Conservation (phyloP, 1,140 invertebrate genomes). For the Hyphantria cunea region DNA sequence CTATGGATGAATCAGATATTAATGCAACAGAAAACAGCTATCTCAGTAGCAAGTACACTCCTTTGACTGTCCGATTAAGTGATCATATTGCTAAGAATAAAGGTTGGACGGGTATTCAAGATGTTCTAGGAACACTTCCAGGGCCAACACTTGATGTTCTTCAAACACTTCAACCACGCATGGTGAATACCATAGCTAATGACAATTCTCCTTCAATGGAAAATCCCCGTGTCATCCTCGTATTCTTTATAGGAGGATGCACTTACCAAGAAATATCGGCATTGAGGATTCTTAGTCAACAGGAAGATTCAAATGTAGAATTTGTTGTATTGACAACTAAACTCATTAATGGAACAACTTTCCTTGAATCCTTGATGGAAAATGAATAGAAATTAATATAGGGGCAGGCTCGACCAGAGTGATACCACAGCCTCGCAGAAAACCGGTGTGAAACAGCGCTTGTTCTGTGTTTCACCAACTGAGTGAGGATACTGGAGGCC, state of each 20-base stretch:
- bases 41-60: constrained; percentile 96
- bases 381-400: constrained; percentile 29
- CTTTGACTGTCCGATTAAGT: constrained; percentile 93
- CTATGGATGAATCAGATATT: constrained; percentile 93
- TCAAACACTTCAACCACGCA: constrained; percentile 79
- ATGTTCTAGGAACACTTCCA: constrained; percentile 84
- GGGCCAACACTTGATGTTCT: constrained; percentile 84
- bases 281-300: constrained; percentile 93
- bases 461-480: too few species aligned
- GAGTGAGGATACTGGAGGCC: too few species aligned
- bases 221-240: constrained; percentile 90
- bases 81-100: constrained; percentile 92
- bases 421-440: too few species aligned
- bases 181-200: constrained; percentile 83
- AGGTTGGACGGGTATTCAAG: constrained; percentile 88
- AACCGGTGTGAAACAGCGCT: too few species aligned
- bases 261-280: constrained; percentile 98
- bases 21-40: constrained; percentile 95
- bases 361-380: constrained; percentile 90
- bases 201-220: constrained; percentile 86
- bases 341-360: constrained; percentile 94
- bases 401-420: too few species aligned
- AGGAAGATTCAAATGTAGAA: constrained; percentile 95
- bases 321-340: constrained; percentile 97
- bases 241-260: constrained; percentile 98